Percentiles rank a stretch among this genome's conserved stretches.
These are phyloP conservation scores for Drosophila bocqueti DNA, from an alignment of 1,140 invertebrate species.

Conservation along the genomic window DNA sequence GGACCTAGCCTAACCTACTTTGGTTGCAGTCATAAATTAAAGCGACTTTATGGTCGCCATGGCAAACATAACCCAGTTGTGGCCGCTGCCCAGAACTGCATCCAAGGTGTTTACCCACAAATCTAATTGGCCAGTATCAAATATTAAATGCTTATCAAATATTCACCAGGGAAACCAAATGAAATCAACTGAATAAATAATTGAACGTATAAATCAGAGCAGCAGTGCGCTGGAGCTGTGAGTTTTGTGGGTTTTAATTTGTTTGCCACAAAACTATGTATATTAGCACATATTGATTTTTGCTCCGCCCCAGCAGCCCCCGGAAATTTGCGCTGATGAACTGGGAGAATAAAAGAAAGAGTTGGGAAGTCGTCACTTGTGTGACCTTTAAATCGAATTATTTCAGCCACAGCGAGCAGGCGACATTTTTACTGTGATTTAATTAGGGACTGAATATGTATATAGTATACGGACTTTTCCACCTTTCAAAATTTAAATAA, in stretches of 20 bases:
- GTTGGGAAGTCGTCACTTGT: conserved; percentile 26
- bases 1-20: conserved; percentile 65
- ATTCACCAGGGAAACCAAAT: conserved; percentile 32
- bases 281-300: conserved; percentile 79
- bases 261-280: conserved; percentile 67
- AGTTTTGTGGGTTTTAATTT: conserved; percentile 45
- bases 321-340: conserved; percentile 55
- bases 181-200: conserved; percentile 44
- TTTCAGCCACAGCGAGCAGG: conserved; percentile 22
- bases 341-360: conserved; percentile 34
- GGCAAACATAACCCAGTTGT: conserved; percentile 73
- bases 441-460: conserved; percentile 11
- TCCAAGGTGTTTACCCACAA: conserved; percentile 17
- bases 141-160: conserved; percentile 57
- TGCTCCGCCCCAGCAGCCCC: conserved; percentile 14
- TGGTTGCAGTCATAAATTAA: conserved; percentile 59
- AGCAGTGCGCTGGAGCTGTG: neutral
- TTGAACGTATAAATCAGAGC: conserved; percentile 32
- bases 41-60: conserved; percentile 41
- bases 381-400: conserved; percentile 45
- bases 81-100: conserved; percentile 9
- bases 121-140: conserved; percentile 39
- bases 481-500: neutral
- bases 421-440: conserved; percentile 34
- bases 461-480: neutral